These are phyloP conservation scores for Chloromyia formosa DNA, from an alignment of 2,888 invertebrate genomes.

Conservation along the genomic window DNA sequence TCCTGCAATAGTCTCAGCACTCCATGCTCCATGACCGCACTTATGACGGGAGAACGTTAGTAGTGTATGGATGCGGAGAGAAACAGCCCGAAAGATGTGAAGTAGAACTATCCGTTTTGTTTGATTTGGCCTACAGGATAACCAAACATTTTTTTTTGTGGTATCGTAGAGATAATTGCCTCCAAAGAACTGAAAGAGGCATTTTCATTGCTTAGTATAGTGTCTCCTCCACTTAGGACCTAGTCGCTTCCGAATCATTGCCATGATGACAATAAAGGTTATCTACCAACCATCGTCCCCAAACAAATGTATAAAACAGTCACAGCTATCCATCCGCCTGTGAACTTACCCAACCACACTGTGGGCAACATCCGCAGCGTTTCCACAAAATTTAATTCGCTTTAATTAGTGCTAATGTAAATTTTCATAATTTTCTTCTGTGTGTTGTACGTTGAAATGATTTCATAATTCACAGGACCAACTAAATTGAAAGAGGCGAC, in stretches of 20 bases:
- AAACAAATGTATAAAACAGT: too few species aligned
- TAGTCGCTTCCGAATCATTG: too few species aligned
- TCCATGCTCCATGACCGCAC: too few species aligned
- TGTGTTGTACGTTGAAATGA: slow-evolving; percentile 23
- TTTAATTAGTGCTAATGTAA: slow-evolving; percentile 50
- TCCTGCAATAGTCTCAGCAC: background rate
- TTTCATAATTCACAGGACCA: slow-evolving; percentile 33
- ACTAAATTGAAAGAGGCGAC: slow-evolving; percentile 21
- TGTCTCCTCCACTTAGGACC: too few species aligned
- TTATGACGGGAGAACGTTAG: too few species aligned
- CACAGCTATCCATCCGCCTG: background rate
- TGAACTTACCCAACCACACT: background rate
- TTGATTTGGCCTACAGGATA: background rate
- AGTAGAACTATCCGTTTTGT: background rate
- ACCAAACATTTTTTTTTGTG: too few species aligned
- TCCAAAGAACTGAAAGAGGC: too few species aligned
- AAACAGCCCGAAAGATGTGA: background rate
- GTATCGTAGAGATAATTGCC: too few species aligned
- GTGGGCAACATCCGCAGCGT: slow-evolving; percentile 17
- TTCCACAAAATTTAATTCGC: slow-evolving; percentile 43
- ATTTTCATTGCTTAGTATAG: too few species aligned
- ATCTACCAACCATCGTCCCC: too few species aligned
- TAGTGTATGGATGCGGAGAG: background rate
- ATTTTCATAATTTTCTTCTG: slow-evolving; percentile 47
- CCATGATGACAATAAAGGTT: too few species aligned